phyloP scores from a whole-genome alignment of 1,140 invertebrate genomes.

The Chlorops oryzae region DNA sequence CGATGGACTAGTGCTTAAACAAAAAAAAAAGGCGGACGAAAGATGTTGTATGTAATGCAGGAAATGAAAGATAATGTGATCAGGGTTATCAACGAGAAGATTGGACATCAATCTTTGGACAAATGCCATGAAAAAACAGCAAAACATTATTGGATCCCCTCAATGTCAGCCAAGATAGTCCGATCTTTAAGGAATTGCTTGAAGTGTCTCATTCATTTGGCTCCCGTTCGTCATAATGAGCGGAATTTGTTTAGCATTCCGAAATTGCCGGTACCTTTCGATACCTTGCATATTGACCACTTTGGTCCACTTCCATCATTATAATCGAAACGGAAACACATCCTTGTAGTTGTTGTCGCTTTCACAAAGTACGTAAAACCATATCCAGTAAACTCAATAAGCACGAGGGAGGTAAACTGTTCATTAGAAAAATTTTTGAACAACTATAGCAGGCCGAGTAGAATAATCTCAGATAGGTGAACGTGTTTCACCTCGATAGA shows the following conservation, averaged over 20 bases:
- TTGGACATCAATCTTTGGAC: not conserved
- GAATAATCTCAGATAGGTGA: not conserved
- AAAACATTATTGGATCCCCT: too few species aligned
- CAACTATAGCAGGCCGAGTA: too few species aligned
- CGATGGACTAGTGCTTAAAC: too few species aligned
- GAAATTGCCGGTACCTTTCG: not conserved
- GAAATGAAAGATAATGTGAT: too few species aligned
- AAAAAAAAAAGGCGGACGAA: too few species aligned
- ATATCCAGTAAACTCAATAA: too few species aligned
- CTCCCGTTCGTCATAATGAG: not conserved
- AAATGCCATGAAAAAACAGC: too few species aligned
- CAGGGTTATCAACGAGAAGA: not conserved
- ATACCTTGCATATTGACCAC: not conserved
- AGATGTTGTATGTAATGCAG: too few species aligned
- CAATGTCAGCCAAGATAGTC: too few species aligned
- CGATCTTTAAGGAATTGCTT: conserved; percentile 1
- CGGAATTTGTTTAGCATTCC: not conserved
- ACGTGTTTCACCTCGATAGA: not conserved
- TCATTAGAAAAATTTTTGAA: too few species aligned
- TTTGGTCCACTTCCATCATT: conserved; percentile 3
- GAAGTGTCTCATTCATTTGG: conserved; percentile 1
- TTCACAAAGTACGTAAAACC: not conserved
- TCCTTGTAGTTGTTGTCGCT: conserved; percentile 1
- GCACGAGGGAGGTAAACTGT: too few species aligned
- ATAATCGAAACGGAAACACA: conserved; percentile 7